These are phyloP conservation scores for Escarpia spicata DNA, from an alignment of 2,888 invertebrate species.

Conservation along the genomic window DNA sequence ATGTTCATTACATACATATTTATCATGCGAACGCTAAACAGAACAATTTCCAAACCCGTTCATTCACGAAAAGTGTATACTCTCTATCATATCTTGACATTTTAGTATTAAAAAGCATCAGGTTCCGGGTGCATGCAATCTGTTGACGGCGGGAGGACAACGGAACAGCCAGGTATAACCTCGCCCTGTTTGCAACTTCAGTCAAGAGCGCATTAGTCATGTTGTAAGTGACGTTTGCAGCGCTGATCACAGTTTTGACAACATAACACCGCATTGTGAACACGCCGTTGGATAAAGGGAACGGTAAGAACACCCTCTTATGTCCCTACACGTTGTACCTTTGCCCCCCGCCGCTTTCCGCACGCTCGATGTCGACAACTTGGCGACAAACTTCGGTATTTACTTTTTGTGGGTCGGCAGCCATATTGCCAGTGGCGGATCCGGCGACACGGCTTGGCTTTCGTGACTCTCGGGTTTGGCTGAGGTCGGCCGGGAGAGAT, in stretches of 20 bases:
- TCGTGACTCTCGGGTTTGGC: background rate
- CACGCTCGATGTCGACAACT: background rate
- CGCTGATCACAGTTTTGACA: background rate
- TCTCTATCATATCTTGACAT: background rate
- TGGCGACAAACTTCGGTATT: slow-evolving; percentile 2
- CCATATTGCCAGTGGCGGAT: background rate
- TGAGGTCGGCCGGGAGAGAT: background rate
- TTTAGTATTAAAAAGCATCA: background rate
- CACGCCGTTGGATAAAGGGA: background rate
- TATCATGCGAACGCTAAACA: background rate
- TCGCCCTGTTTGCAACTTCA: slow-evolving; percentile 13
- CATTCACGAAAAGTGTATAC: background rate
- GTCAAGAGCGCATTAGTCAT: background rate
- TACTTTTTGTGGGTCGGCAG: slow-evolving; percentile 5
- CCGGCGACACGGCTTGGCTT: background rate
- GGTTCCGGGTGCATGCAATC: background rate
- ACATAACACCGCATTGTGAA: background rate
- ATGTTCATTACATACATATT: background rate
- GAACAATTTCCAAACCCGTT: background rate
- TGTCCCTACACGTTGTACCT: background rate
- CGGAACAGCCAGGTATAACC: slow-evolving; percentile 16
- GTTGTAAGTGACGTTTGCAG: background rate
- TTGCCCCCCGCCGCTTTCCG: background rate
- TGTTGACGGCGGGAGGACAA: background rate
- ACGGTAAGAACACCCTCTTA: background rate